Conservation (phyloP, 2,113 vertebrate species). For the Verasper variegatus region DNA sequence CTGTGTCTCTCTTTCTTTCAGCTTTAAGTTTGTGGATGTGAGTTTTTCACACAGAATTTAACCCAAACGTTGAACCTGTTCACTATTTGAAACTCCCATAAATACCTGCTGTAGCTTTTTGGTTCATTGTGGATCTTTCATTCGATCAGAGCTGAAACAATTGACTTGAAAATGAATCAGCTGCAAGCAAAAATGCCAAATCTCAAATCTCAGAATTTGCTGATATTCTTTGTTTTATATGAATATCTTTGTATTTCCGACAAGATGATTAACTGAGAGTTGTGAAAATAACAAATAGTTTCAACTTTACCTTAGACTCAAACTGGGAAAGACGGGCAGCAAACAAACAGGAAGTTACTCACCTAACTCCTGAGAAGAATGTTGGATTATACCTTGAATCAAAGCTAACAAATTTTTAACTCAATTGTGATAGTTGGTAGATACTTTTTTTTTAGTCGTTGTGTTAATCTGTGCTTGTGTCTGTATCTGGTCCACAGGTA, state of each 20-base stretch:
- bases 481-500: conserved; percentile 80
- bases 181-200: neutral
- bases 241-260: neutral
- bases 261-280: no score
- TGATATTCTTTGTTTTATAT: neutral
- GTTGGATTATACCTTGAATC: neutral
- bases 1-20: conserved; percentile 6
- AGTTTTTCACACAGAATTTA: neutral
- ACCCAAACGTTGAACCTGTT: neutral
- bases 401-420: neutral
- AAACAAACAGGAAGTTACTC: neutral
- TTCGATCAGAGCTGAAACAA: neutral
- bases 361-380: neutral
- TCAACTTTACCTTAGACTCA: no score
- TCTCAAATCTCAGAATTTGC: rapidly evolving
- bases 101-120: neutral
- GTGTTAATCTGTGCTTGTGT: neutral
- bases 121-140: neutral
- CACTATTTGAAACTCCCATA: neutral
- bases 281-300: no score
- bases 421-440: neutral
- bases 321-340: no score
- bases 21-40: neutral
- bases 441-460: neutral
- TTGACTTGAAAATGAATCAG: no score